Percentiles rank a stretch among this genome's conserved stretches.
These are phyloP conservation scores for Eciton burchellii DNA, from an alignment of 1,140 invertebrate species.

Conservation along the genomic window DNA sequence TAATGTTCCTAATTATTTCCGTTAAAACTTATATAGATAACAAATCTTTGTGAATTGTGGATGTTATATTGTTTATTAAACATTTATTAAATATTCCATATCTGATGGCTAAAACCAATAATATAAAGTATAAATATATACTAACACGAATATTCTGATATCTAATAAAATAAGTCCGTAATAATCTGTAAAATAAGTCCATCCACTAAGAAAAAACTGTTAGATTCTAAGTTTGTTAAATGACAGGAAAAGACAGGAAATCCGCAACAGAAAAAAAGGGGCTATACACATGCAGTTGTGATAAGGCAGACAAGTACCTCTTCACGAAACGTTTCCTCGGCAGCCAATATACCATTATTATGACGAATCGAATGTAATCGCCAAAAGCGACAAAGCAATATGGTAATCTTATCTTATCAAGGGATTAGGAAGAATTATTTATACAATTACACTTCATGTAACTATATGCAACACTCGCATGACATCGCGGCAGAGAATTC, in stretches of 20 bases:
- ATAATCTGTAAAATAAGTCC: not conserved
- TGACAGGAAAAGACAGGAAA: not conserved
- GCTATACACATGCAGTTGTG: slow-evolving; percentile 14
- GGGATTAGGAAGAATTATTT: not conserved
- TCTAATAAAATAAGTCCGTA: not conserved
- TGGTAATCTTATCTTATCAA: not conserved
- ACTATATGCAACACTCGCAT: not conserved
- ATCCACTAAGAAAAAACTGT: not conserved
- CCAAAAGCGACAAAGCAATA: not conserved
- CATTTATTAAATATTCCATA: too few relatives aligned
- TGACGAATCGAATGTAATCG: slow-evolving; percentile 1
- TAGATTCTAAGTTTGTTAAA: too few relatives aligned
- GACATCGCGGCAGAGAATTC: not conserved
- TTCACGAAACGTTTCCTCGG: slow-evolving; percentile 77
- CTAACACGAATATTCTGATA: not conserved
- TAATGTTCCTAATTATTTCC: too few relatives aligned
- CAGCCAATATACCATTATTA: slow-evolving; percentile 77
- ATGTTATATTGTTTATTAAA: too few relatives aligned
- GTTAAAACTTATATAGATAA: too few relatives aligned
- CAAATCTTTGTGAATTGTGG: too few relatives aligned
- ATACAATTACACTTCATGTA: not conserved
- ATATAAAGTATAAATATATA: not conserved
- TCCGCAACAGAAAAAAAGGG: not conserved
- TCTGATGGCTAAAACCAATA: too few relatives aligned
- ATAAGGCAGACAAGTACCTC: slow-evolving; percentile 73